A percentile compares a stretch with the other conserved stretches of the same genome.
Evolutionary conservation across 2,797 vertebrate species (phyloP).

Genomic region (Brachymystax lenok): DNA sequence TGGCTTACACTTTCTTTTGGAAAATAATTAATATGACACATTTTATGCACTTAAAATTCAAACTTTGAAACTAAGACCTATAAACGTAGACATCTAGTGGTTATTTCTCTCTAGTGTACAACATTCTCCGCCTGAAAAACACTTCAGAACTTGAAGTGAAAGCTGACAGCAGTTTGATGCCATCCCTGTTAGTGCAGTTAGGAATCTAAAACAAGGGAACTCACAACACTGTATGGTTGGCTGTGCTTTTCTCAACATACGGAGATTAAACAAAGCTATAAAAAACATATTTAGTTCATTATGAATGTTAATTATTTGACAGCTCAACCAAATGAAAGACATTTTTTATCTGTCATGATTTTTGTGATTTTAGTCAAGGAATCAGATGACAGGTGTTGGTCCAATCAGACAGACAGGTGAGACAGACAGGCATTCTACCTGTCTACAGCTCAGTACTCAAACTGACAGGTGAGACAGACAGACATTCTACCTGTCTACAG

Average conservation of each 20-base stretch:
- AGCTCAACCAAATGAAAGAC: background rate
- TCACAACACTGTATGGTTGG: background rate
- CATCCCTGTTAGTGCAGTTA: background rate
- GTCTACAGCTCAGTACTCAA: background rate
- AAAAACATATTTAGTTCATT: background rate
- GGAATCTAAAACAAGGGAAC: background rate
- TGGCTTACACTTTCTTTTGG: background rate
- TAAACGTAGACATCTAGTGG: background rate
- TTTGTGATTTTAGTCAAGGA: background rate
- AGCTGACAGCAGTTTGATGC: background rate
- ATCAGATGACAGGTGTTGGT: background rate
- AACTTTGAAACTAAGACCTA: slow-evolving; percentile 35
- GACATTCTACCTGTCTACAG: background rate
- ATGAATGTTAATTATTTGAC: background rate
- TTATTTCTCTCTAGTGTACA: background rate
- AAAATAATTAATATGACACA: slow-evolving; percentile 46
- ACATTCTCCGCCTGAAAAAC: background rate
- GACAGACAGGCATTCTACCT: background rate
- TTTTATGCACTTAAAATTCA: slow-evolving; percentile 53
- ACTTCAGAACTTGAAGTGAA: background rate
- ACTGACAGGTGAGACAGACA: background rate
- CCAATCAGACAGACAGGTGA: background rate
- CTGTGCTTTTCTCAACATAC: slow-evolving; percentile 2
- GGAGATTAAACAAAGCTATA: background rate
- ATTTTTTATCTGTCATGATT: background rate